These are phyloP conservation scores for Saccostrea cuccullata DNA, from an alignment of 1,140 invertebrate species.

Conservation along the genomic window DNA sequence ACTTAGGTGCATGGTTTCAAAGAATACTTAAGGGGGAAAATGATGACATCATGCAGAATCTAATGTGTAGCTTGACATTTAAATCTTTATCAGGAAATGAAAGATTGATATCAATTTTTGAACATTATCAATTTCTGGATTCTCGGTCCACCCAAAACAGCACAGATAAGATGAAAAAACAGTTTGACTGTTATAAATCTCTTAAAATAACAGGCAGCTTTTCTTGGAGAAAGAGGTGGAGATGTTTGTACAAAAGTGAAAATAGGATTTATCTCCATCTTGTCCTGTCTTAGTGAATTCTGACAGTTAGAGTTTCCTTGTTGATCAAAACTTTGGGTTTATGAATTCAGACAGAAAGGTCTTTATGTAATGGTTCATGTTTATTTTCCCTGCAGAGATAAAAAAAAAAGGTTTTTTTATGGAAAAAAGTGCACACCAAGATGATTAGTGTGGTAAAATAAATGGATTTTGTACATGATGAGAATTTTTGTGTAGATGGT, in stretches of 20 bases:
- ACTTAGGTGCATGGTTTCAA: background rate
- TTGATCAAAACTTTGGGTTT: conserved; percentile 23
- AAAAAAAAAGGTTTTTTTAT: background rate
- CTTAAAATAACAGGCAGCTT: conserved; percentile 31
- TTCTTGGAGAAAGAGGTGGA: conserved; percentile 8
- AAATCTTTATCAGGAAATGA: background rate
- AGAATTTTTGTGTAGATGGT: background rate
- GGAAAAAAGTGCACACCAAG: background rate
- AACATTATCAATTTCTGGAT: conserved; percentile 25
- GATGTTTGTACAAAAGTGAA: conserved; percentile 8
- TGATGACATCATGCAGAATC: conserved; percentile 22
- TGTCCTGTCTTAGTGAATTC: background rate
- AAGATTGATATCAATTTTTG: conserved; percentile 17
- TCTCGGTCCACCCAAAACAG: conserved; percentile 29
- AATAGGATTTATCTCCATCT: conserved; percentile 1
- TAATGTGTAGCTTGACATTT: conserved; percentile 10
- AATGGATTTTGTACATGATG: conserved; percentile 9
- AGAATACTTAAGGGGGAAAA: background rate
- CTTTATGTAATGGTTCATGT: background rate
- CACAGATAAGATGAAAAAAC: conserved; percentile 30
- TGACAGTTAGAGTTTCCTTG: conserved; percentile 30
- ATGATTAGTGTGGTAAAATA: conserved; percentile 31
- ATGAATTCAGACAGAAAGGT: conserved; percentile 20
- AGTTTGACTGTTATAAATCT: conserved; percentile 36
- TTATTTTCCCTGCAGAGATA: background rate